Conservation (phyloP, 2,797 vertebrate species). For the Bovichtus variegatus region DNA sequence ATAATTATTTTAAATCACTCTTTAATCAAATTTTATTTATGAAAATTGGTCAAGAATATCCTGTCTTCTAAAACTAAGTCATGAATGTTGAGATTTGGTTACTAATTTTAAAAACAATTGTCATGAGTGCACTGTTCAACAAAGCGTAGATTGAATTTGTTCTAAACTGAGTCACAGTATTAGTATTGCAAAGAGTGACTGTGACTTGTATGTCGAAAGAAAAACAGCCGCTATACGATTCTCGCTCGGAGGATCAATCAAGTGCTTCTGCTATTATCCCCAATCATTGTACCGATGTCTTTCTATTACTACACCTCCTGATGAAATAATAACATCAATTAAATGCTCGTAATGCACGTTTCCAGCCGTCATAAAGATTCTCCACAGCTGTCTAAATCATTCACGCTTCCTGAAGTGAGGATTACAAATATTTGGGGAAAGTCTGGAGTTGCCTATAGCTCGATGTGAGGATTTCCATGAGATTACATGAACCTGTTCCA, state of each 20-base stretch:
- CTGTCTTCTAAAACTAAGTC: conserved; percentile 50
- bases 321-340: conserved; percentile 51
- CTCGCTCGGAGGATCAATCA: conserved; percentile 30
- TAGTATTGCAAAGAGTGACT: conserved; percentile 10
- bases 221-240: conserved; percentile 8
- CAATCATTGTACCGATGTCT: conserved; percentile 54
- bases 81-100: conserved; percentile 30
- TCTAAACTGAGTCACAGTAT: conserved; percentile 2
- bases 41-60: conserved; percentile 34
- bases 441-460: conserved; percentile 9
- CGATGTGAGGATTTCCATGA: conserved; percentile 40
- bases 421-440: conserved; percentile 28
- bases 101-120: conserved; percentile 21
- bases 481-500: conserved; percentile 55
- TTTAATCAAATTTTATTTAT: conserved; percentile 17
- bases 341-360: conserved; percentile 46
- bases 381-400: conserved; percentile 53
- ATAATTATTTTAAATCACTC: conserved; percentile 30
- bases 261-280: conserved; percentile 52
- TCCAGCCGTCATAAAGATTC: conserved; percentile 24
- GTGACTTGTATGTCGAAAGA: conserved; percentile 9
- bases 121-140: conserved; percentile 16
- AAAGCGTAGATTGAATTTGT: conserved; percentile 16
- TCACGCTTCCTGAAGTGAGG: conserved; percentile 32
- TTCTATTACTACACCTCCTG: conserved; percentile 42